A percentile compares a stretch with the other conserved stretches of the same genome.
Evolutionary conservation across 2,797 vertebrate species (phyloP).

Genomic region (Spinus olivaceus): DNA sequence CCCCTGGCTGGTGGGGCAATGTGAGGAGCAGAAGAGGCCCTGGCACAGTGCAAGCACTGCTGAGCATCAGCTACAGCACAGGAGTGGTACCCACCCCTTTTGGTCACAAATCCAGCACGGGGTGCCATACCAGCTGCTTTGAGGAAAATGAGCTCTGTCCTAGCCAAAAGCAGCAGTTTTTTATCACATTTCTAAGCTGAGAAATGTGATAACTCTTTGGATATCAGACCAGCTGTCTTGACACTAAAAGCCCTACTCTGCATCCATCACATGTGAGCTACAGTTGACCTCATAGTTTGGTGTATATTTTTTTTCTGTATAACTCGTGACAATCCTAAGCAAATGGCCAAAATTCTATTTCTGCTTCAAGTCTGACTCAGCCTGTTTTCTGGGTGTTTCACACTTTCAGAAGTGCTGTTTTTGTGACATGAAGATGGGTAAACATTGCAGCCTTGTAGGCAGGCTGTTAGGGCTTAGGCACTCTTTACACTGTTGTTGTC

Average conservation of each 20-base stretch:
- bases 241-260: background rate
- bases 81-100: background rate
- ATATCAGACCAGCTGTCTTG: background rate
- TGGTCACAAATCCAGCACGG: background rate
- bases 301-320: rapidly evolving
- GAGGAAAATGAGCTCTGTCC: background rate
- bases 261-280: background rate
- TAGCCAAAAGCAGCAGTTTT: background rate
- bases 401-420: background rate
- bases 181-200: background rate
- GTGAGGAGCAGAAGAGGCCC: background rate
- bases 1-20: rapidly evolving
- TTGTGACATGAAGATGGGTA: background rate
- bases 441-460: background rate
- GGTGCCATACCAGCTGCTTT: background rate
- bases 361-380: background rate
- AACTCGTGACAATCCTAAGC: background rate
- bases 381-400: background rate
- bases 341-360: background rate
- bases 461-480: background rate
- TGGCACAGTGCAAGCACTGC: background rate
- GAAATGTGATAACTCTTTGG: background rate
- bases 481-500: background rate
- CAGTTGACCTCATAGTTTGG: background rate
- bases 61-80: background rate